Evolutionary conservation across 2,888 invertebrate genomes (phyloP).

Genomic region (Agrochola litura): DNA sequence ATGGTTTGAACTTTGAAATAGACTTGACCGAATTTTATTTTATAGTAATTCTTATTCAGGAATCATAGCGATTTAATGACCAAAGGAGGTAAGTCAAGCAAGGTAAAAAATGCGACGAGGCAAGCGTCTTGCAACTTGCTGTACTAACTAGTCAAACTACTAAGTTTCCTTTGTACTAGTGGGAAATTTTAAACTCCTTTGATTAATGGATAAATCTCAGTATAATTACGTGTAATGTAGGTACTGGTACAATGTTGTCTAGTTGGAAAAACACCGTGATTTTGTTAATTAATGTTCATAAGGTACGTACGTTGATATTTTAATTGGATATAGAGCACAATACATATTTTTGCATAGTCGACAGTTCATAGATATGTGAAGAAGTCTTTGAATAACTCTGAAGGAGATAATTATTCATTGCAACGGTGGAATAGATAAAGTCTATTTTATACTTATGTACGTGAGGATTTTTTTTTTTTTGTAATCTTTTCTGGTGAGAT

Average conservation of each 20-base stretch:
- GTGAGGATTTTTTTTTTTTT: too few species aligned
- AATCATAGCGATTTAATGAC: constrained; percentile 21
- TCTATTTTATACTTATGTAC: too few species aligned
- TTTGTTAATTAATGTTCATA: constrained; percentile 13
- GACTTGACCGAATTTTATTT: constrained; percentile 24
- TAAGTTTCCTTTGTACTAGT: constrained; percentile 50
- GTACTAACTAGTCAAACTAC: constrained; percentile 1
- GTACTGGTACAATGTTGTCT: constrained; percentile 15
- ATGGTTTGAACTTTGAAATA: constrained; percentile 17
- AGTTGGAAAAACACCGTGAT: background rate
- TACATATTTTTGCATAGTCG: background rate
- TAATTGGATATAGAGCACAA: constrained; percentile 25
- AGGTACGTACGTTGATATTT: constrained; percentile 24
- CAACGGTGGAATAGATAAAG: constrained; percentile 18
- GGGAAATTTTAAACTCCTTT: constrained; percentile 45
- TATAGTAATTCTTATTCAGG: constrained; percentile 10
- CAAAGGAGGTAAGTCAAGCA: constrained; percentile 27
- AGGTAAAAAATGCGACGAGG: constrained; percentile 31
- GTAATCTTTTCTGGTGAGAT: too few species aligned
- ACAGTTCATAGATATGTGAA: background rate
- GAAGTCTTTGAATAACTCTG: constrained; percentile 8
- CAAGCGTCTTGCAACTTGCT: constrained; percentile 26
- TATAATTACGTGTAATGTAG: constrained; percentile 9
- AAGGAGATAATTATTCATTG: constrained; percentile 27
- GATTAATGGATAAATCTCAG: constrained; percentile 41